These are phyloP conservation scores for Myopa testacea DNA, from an alignment of 2,888 invertebrate species.

Conservation along the genomic window DNA sequence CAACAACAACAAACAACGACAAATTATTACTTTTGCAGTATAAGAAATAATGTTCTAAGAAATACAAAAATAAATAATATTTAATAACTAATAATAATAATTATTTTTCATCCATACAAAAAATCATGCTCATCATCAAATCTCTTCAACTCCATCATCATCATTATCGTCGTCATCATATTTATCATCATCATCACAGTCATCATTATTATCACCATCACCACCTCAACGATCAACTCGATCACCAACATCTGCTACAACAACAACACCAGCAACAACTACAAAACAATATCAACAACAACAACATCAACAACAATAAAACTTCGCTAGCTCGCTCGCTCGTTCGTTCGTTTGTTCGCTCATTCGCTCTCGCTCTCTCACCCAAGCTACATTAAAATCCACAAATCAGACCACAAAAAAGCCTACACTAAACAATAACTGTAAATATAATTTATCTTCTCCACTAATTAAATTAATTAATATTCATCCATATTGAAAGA, in stretches of 20 bases:
- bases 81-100: neutral
- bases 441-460: conserved; percentile 58
- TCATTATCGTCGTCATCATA: conserved; percentile 1
- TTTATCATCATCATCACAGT: neutral
- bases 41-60: neutral
- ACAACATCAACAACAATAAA: conserved; percentile 44
- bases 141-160: conserved; percentile 6
- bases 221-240: conserved; percentile 27
- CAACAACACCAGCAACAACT: conserved; percentile 34
- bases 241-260: conserved; percentile 42
- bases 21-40: too few species aligned
- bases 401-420: conserved; percentile 49
- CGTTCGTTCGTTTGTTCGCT: neutral
- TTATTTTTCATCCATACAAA: neutral
- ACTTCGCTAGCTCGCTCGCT: conserved; percentile 27
- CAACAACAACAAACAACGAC: too few species aligned
- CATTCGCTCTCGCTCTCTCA: conserved; percentile 6
- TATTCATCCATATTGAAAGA: too few species aligned
- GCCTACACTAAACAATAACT: conserved; percentile 58
- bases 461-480: conserved; percentile 18
- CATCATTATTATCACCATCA: conserved; percentile 10
- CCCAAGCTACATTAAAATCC: conserved; percentile 34
- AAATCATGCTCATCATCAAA: conserved; percentile 3
- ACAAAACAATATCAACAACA: conserved; percentile 41
- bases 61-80: neutral